Base-by-base conservation (phyloP, 2,113 vertebrate genomes). In the Irena cyanogastra region DNA sequence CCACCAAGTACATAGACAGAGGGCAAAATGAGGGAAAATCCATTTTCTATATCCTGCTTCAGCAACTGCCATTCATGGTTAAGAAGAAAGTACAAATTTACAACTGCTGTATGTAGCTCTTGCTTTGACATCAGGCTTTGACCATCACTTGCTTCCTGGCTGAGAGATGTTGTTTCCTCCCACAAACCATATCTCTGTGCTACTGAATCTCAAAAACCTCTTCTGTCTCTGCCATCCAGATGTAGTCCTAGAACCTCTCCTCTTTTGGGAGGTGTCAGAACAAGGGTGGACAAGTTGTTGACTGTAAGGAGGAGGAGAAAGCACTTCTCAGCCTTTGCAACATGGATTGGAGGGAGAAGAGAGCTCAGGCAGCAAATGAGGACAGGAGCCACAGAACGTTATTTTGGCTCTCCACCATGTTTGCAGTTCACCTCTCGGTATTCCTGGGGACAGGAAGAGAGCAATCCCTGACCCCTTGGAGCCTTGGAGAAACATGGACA, bases 101-200 rank as follows among this genome's bases (percentile, higher is more conserved):
- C 7, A 39, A 13, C 44, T 52, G 27, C 54, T 64, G 4, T 16
- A 1, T 24, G 16, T 41, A 41, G 13, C 8, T 79, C 10, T 68
- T 44, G 41, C 22, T 66, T 78, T 33, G 13, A 17, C 74, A 54
- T 27, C 49, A 42, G 44, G 13, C 10, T 41, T 66, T 31, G 47
- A 12, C n/a, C 0, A 0, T n/a, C 27, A 35, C 14, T 84, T 82
- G 4, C 10, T 70, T 78, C 6, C 10, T 44, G 27, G 14, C 23
- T 68, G 49, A 60, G 35, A 44, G 19, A 15, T 20, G 7, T 16
- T 78, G 5, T 7, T 50, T 21, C 17, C 52, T 78, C 19, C 11
- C 21, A n/a, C 11, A 45, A 65, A 20, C 17, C 2, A 6, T 12
- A 7, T 30, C 27, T 12, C n/a, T 0, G 0, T 47, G 33, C 23